Base-by-base conservation (phyloP, 2,888 invertebrate genomes). In the Agonopterix subpropinquella region DNA sequence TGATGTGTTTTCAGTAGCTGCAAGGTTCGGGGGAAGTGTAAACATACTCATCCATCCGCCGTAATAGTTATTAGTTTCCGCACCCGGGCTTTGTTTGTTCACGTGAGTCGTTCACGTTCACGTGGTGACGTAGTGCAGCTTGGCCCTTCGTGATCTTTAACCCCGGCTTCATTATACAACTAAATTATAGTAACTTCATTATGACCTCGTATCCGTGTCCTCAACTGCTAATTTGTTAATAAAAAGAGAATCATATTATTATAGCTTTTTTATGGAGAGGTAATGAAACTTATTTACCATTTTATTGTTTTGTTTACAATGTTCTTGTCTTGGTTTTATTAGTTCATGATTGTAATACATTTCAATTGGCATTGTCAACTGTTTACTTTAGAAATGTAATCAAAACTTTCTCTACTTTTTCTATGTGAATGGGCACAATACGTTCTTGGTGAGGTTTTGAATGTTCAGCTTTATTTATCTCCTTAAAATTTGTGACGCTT, bases 1-100 rank as follows among this genome's bases (percentile, higher is more conserved):
- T 11, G 36, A 47, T 36, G 5, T 43, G 28, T 28, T 28, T 28
- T 28, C 28, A 28, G 28, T 28, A 28, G 28, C 28, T 28, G 28
- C 28, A 28, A 28, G 5, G 28, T 7, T 62, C 59, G 62, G 68
- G 71, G 65, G 63, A 62, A 70, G 69, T 75, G 70, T 77, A 79
- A 77, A 76, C 68, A 73, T 55, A 79, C 76, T 76, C 70, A 73
- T 55, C 53, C 55, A 63, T 65, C 61, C 62, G 62, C 58, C 59
- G 64, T 55, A 59, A 60, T 64, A 62, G 61, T 65, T 67, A 59
- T 59, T 64, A 62, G 61, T 65, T 67, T 58, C 61, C 59, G 28
- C 58, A 56, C 53, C 57, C 61, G 57, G 67, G 61, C 62, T 63
- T 65, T 73, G 70, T 80, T 74, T 70, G 67, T 67, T 70, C 72